Conservation (phyloP, 2,888 invertebrate genomes). For the Danaus chrysippus region DNA sequence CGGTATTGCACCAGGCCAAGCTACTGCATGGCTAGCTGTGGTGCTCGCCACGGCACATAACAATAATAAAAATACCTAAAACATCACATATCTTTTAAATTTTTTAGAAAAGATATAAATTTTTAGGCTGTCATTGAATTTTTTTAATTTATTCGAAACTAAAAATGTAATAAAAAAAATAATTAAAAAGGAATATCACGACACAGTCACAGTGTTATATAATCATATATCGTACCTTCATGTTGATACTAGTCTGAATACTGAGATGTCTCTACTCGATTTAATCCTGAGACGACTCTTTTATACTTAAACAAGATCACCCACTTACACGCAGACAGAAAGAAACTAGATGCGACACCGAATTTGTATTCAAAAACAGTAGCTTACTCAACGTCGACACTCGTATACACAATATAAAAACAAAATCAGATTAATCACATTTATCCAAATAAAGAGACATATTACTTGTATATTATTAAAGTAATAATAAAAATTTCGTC, state of each 20-base stretch:
- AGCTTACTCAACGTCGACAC: slow-evolving; percentile 32
- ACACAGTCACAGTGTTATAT: slow-evolving; percentile 1
- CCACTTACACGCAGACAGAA: slow-evolving; percentile 63
- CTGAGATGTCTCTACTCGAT: slow-evolving; percentile 50
- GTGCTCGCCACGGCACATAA: slow-evolving; percentile 45
- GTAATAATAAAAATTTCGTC: neutral
- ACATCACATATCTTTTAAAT: slow-evolving; percentile 20
- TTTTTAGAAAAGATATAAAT: neutral
- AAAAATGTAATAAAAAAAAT: slow-evolving; percentile 8
- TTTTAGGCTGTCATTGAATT: too few relatives aligned
- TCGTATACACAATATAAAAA: slow-evolving; percentile 24
- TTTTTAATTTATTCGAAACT: neutral
- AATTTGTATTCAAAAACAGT: slow-evolving; percentile 39
- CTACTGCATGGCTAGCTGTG: slow-evolving; percentile 41
- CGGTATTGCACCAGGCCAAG: slow-evolving; percentile 41
- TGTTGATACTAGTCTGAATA: slow-evolving; percentile 48
- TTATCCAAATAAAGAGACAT: neutral
- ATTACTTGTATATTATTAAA: neutral
- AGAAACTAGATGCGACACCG: slow-evolving; percentile 55
- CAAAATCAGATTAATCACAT: slow-evolving; percentile 2
- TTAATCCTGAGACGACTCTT: slow-evolving; percentile 54
- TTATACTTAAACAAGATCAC: slow-evolving; percentile 54
- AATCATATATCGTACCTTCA: slow-evolving; percentile 56
- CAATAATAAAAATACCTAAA: slow-evolving; percentile 48
- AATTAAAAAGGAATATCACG: neutral